phyloP scores from a whole-genome alignment of 2,797 vertebrate genomes.

The Carcharodon carcharias region DNA sequence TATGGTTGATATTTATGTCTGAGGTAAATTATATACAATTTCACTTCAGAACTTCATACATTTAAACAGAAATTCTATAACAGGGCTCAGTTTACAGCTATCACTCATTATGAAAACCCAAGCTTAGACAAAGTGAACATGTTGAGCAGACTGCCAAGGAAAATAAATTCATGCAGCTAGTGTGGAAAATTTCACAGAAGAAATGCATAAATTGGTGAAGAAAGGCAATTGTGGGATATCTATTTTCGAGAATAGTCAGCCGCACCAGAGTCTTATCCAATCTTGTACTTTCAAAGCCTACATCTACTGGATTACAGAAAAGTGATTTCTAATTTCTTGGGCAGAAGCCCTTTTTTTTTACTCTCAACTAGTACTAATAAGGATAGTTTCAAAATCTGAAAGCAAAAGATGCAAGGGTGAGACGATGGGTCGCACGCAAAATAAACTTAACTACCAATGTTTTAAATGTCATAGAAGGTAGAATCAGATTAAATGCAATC shows the following conservation, averaged over 20 bases:
- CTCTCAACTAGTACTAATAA: not conserved
- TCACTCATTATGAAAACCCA: not conserved
- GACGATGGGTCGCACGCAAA: not conserved
- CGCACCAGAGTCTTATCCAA: not conserved
- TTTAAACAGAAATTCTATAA: not conserved
- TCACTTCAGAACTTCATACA: not conserved
- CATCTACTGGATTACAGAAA: not conserved
- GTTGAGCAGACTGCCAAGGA: not conserved
- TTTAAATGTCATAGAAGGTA: not conserved
- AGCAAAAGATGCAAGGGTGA: not conserved
- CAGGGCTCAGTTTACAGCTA: not conserved
- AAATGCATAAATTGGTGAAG: not conserved
- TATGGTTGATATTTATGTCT: not conserved
- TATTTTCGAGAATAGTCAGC: not conserved
- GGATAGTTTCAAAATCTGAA: not conserved
- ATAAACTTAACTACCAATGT: not conserved
- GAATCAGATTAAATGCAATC: not conserved
- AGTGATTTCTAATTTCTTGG: not conserved
- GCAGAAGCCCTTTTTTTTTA: not conserved
- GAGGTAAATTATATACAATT: not conserved
- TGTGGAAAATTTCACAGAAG: not conserved
- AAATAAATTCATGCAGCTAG: not conserved
- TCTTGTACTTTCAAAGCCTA: not conserved
- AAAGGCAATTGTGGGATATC: not conserved
- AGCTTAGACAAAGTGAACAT: not conserved